Percentiles rank a stretch among this genome's conserved stretches.
Evolutionary conservation across 2,888 invertebrate species (phyloP).

Genomic region (Psococerastis gibbosa): DNA sequence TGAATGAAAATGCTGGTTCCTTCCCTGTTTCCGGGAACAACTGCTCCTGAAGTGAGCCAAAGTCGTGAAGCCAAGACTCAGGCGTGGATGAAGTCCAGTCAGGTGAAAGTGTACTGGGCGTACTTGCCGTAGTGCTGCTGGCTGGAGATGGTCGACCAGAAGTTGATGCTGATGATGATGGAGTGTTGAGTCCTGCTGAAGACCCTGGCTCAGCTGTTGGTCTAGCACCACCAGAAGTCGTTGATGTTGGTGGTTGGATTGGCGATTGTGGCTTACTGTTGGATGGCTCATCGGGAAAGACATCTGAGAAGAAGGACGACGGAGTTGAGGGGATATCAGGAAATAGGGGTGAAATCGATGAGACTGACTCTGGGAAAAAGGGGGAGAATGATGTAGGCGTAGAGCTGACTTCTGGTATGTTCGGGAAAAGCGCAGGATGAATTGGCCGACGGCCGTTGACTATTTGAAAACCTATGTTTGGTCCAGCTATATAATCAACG

Average conservation of each 20-base stretch:
- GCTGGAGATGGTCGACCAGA: too few relatives aligned
- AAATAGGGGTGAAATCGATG: neutral
- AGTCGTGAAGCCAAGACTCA: neutral
- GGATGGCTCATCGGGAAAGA: neutral
- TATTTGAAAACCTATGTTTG: slow-evolving; percentile 56
- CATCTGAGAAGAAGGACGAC: neutral
- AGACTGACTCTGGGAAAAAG: neutral
- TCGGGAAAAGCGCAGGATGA: slow-evolving; percentile 38
- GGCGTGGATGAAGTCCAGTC: neutral
- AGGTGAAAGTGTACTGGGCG: neutral
- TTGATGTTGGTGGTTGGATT: too few relatives aligned
- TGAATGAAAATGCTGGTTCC: too few relatives aligned
- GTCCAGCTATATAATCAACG: slow-evolving; percentile 61
- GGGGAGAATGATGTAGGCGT: neutral
- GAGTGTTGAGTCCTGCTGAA: too few relatives aligned
- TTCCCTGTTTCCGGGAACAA: slow-evolving; percentile 1
- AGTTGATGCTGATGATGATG: too few relatives aligned
- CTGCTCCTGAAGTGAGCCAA: slow-evolving; percentile 1
- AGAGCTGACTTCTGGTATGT: slow-evolving; percentile 26
- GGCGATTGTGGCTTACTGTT: too few relatives aligned
- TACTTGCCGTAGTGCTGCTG: neutral
- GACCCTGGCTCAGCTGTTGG: too few relatives aligned
- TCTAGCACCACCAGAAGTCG: too few relatives aligned
- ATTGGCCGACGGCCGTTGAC: slow-evolving; percentile 48
- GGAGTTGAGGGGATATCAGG: neutral